phyloP scores from a whole-genome alignment of 2,113 vertebrate species.

The Burhinus oedicnemus region DNA sequence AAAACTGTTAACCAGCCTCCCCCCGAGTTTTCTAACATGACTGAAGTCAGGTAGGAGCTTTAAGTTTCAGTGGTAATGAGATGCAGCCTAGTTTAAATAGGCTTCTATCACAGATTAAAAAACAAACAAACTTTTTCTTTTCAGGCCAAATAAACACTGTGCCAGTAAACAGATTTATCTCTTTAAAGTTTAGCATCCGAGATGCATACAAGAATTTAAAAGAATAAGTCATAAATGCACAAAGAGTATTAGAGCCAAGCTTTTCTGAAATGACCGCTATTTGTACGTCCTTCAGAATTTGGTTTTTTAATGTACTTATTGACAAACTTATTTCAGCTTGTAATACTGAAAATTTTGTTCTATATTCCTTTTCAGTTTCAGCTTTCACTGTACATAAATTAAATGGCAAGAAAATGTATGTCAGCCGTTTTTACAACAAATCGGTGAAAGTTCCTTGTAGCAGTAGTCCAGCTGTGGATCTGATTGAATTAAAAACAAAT shows the following conservation, averaged over 20 bases:
- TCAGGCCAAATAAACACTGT: not conserved
- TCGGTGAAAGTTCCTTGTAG: not conserved
- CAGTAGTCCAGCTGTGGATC: not conserved
- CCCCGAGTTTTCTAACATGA: not conserved
- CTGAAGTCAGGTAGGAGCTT: not conserved
- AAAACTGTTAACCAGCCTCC: not conserved
- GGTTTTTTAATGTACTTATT: not conserved
- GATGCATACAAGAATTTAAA: not conserved
- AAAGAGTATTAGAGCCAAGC: not conserved
- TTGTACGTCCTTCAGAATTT: not conserved
- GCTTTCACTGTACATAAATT: not conserved
- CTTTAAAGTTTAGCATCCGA: not conserved
- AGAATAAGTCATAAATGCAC: not conserved
- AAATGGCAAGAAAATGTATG: not conserved
- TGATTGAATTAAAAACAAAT: not conserved
- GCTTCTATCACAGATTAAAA: not conserved
- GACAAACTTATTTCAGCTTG: not conserved
- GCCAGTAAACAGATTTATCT: not conserved
- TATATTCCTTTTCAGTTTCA: not conserved
- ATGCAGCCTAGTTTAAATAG: not conserved
- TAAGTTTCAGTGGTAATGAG: not conserved
- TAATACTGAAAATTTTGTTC: not conserved
- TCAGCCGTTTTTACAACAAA: not conserved
- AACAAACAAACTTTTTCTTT: not conserved
- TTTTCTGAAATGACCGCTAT: not conserved